Base-by-base conservation (phyloP, 2,888 invertebrate genomes). In the Entomobrya multifasciata region DNA sequence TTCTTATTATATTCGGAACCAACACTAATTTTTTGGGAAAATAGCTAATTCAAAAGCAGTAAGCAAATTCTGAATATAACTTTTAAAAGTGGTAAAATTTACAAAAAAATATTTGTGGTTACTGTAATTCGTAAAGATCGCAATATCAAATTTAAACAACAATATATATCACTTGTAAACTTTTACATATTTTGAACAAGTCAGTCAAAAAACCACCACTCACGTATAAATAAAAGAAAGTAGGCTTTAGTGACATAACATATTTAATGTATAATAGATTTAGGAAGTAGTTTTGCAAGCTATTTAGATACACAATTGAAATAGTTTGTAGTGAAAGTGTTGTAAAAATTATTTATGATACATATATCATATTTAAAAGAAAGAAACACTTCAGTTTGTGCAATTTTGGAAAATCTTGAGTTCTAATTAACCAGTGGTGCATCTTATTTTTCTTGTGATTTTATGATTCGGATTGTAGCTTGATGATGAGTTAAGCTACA, bases 381-480 rank as follows among this genome's bases (percentile, higher is more conserved):
- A 60, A 25, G 60, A 27, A 57, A 57, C 13, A n/a, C n/a, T 25
- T 10, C 1, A 27, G 6, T 6, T 20, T 13, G 60, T 25, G 4
- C 10, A 27, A 10, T 60, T 15, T 20, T 60, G 27, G 27, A 62
- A n/a, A 8, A 11, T 13, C n/a, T 15, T 15, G 5, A 62, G 13
- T 15, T 62, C n/a, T 30, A 62, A 13, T 62, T 30, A 30, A 62
- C 8, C 17, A 20, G n/a, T 70, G 70, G 70, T 70, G 70, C 70
- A 41, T 36, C 6, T 55, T 27, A 70, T 70, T 20, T 41, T 65
- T 65, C 65, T 65, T 70, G 70, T 70, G 70, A 70, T 70, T 70
- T 20, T 70, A 67, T 67, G 17, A 17, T 41, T 41, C 11, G 15
- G 5, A 60, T 25, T 20, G 10, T 57, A 57, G 3, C 11, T 60